Conservation (phyloP, 2,888 invertebrate genomes). For the Xestia xanthographa region DNA sequence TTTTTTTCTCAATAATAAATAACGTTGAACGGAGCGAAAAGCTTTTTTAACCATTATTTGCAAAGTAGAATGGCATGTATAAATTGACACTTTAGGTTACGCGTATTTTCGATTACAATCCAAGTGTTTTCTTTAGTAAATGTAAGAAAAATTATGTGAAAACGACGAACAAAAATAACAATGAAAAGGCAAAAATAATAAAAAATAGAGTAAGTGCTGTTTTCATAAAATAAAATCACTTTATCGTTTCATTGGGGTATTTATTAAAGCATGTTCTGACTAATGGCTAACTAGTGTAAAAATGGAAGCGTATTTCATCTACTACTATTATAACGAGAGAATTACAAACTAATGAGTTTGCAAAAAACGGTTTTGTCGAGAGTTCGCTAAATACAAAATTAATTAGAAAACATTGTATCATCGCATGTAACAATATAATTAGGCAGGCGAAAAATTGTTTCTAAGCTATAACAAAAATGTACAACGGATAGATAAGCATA, state of each 20-base stretch:
- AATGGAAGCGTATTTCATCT: background rate
- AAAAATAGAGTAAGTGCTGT: background rate
- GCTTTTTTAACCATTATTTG: background rate
- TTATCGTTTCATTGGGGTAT: background rate
- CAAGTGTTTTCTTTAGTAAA: slow-evolving; percentile 11
- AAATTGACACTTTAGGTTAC: background rate
- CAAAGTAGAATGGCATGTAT: background rate
- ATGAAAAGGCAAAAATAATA: background rate
- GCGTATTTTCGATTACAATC: background rate
- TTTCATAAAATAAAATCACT: background rate
- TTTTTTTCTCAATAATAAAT: background rate
- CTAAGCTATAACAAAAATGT: background rate
- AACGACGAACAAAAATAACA: background rate
- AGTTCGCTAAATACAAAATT: background rate
- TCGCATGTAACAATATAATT: background rate
- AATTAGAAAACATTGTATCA: background rate
- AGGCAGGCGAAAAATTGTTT: background rate
- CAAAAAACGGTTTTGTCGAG: background rate
- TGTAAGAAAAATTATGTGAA: too few species aligned
- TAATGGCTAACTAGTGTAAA: background rate
- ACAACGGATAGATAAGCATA: background rate
- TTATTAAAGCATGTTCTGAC: background rate
- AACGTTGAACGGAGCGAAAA: background rate
- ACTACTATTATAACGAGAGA: background rate
- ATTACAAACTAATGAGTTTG: slow-evolving; percentile 9